Evolutionary conservation across 2,888 invertebrate species (phyloP), one percentile per base, ranked within the genome.

Genomic region (Oegoconia quadripuncta): DNA sequence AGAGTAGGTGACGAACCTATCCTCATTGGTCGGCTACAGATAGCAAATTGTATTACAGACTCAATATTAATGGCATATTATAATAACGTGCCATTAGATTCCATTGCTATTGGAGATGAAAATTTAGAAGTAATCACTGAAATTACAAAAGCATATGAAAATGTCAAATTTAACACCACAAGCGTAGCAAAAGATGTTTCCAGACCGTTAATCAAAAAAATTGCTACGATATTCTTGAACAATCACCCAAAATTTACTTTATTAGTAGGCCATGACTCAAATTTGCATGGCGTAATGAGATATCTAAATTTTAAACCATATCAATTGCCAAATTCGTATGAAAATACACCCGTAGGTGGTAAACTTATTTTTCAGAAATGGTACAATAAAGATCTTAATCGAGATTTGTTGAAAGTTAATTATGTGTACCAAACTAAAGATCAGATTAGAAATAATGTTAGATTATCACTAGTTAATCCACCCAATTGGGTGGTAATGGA

Each of bases 281-380:
- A 82, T 55, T 46, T 79, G 18, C 68, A 55, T 28, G 42, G 74
- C 7, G 43, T 81, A 1, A 48, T 74, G 9, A 52, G 55, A 0
- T 59, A 68, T 0, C 52, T 84, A 31, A 58, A 50, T 11, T 68
- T 81, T 29, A 63, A 72, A 41, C 38, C 52, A 0, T 78, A 63
- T 41, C 44, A 38, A 8, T 48, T 80, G 12, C 55, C 63, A 11
- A 59, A 64, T 25, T 78, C 79, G 35, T 56, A 58, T 16, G 83
- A 84, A 45, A 55, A 52, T 3, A 72, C 65, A 1, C 84, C 84
- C 1, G 64, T 83, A 18, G 83, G 83, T 3, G 74, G 78, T 1
- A 83, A 81, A 59, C 17, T 84, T 1, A 59, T 82, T 1, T 82
- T 82, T 38, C 74, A 83, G 52, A 82, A 73, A 51, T 82, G 76